Conservation (phyloP, 2,113 vertebrate genomes). For the Vimba vimba region DNA sequence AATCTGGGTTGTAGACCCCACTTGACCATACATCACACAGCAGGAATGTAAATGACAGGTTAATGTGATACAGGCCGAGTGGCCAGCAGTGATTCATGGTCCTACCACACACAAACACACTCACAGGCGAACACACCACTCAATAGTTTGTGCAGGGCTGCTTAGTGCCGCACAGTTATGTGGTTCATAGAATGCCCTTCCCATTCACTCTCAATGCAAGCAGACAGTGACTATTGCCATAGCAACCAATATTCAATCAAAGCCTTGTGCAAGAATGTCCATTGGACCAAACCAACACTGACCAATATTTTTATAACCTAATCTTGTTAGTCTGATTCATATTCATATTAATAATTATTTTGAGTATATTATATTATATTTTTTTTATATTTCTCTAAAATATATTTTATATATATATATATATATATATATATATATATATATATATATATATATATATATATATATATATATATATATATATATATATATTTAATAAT, state of each 20-base stretch:
- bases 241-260: constrained; percentile 14
- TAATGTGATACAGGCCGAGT: constrained; percentile 29
- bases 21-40: constrained; percentile 33
- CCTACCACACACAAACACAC: constrained; percentile 9
- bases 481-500: neutral
- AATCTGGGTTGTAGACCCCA: neutral
- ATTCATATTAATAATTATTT: neutral
- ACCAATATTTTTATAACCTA: neutral
- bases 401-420: neutral
- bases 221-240: constrained; percentile 15
- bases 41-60: constrained; percentile 46
- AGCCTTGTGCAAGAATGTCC: constrained; percentile 3
- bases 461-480: neutral
- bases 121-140: constrained; percentile 24
- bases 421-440: neutral
- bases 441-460: neutral
- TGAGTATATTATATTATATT: neutral
- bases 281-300: neutral
- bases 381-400: neutral
- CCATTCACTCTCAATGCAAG: constrained; percentile 24
- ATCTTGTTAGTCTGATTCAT: neutral
- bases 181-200: constrained; percentile 39
- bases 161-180: constrained; percentile 3
- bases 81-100: constrained; percentile 39
- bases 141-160: constrained; percentile 12